Evolutionary conservation across 2,113 vertebrate genomes (phyloP), one percentile per base, ranked within the genome.

Genomic region (Fulica atra): DNA sequence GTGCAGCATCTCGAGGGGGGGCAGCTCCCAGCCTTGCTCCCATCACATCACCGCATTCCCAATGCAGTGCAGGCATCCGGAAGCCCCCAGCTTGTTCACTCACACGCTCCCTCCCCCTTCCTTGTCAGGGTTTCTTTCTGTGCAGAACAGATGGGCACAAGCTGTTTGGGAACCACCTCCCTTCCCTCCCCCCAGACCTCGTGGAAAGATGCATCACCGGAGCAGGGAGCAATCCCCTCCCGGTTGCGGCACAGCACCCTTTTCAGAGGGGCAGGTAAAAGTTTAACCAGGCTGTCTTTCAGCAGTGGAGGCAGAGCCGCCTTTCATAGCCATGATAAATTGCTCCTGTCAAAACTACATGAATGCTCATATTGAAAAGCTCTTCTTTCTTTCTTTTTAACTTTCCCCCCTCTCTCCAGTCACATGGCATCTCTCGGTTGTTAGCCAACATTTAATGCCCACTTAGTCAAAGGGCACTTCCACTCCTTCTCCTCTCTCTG

Each of bases 281-380:
- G 96, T 99, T 99, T 99, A 99, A 99, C 99, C 98, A 99, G 98
- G 96, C 95, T 92, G 94, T 64, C 98, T 98, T 97, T 98, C 98
- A 98, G 96, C 2, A 1, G 92, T 24, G 68, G 78, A 92, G 63
- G 38, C 96, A 64, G 95, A 96, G 97, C 97, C 97, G 84, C 98
- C 98, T 98, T 98, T 98, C 97, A 97, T 88, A 90, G 86, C 95
- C 60, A 4, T 98, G 98, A 98, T 98, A 97, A 98, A 97, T 98
- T 98, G 97, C 98, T 93, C 88, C 97, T 98, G 98, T 98, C 98
- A 98, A 95, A 50, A 48, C 70, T 65, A 98, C 98, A 98, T 98
- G 98, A 98, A 98, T 98, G 98, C 98, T 98, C 97, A 98, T 98
- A 98, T 98, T 98, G 98, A 98, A 98, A 98, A 98, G 97, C 95